A percentile compares a stretch with the other conserved stretches of the same genome.
Conservation (phyloP, 2,797 vertebrate species). For the Cichlasoma orientale region DNA sequence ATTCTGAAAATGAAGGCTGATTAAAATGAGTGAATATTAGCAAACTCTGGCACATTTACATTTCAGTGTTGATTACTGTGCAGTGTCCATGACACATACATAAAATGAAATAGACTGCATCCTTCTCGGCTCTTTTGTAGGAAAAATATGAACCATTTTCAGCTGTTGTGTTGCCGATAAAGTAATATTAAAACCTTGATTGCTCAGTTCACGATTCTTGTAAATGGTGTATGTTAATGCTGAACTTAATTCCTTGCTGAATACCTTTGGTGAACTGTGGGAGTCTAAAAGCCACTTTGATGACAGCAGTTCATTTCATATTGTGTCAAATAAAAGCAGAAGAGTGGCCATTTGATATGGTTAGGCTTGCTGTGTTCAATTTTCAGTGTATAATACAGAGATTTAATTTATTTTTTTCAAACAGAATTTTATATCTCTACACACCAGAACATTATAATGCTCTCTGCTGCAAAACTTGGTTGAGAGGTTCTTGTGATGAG, state of each 20-base stretch:
- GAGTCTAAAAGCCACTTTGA: not conserved
- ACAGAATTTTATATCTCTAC: not conserved
- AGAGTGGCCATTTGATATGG: not conserved
- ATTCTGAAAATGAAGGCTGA: conserved; percentile 17
- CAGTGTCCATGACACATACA: conserved; percentile 33
- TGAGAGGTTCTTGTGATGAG: not conserved
- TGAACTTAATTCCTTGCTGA: not conserved
- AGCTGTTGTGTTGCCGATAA: conserved; percentile 6
- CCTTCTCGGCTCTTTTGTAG: conserved; percentile 9
- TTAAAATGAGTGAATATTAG: conserved; percentile 32
- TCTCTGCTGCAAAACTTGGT: not conserved
- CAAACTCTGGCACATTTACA: conserved; percentile 26
- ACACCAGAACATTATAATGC: not conserved
- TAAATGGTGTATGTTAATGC: not conserved
- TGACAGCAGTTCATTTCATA: not conserved
- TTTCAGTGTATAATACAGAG: not conserved
- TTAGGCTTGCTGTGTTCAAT: not conserved
- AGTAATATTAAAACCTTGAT: conserved; percentile 18
- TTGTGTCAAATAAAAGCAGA: not conserved
- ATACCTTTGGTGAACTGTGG: not conserved
- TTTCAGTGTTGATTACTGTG: conserved; percentile 38
- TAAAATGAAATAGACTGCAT: conserved; percentile 21
- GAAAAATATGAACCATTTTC: not conserved
- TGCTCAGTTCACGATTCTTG: not conserved
- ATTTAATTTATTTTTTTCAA: not conserved